A percentile compares a stretch with the other conserved stretches of the same genome.
These are phyloP conservation scores for Hippolais icterina DNA, from an alignment of 2,113 vertebrate genomes.

Conservation along the genomic window DNA sequence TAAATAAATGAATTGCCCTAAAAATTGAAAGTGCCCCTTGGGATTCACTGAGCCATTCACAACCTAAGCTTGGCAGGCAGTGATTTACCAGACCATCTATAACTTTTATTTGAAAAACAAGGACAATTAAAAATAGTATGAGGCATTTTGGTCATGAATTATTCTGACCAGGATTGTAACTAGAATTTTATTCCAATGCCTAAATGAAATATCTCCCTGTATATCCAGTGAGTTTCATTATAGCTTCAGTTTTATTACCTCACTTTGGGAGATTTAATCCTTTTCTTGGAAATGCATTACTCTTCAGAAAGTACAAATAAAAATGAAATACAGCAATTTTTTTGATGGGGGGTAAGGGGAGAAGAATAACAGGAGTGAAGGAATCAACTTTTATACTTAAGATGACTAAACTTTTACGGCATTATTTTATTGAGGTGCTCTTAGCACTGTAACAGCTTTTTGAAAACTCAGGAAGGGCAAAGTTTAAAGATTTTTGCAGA, in stretches of 20 bases:
- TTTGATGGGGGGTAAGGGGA: not conserved
- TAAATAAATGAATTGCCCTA: conserved; percentile 53
- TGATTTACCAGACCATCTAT: conserved; percentile 40
- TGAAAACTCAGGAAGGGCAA: not conserved
- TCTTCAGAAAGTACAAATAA: conserved; percentile 51
- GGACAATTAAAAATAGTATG: conserved; percentile 61
- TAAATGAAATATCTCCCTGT: conserved; percentile 54
- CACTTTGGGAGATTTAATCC: conserved; percentile 49
- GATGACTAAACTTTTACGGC: not conserved
- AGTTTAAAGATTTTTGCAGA: not conserved
- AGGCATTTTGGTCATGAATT: conserved; percentile 53
- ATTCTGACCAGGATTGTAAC: conserved; percentile 55
- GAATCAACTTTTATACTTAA: not conserved
- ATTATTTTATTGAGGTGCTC: not conserved
- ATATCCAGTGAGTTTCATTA: conserved; percentile 55
- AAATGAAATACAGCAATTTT: conserved; percentile 15
- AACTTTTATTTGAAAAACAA: conserved; percentile 59
- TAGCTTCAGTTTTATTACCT: conserved; percentile 44
- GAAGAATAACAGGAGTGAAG: not conserved
- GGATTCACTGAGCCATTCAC: conserved; percentile 9
- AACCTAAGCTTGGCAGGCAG: not conserved
- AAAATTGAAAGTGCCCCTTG: conserved; percentile 12
- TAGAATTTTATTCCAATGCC: conserved; percentile 36
- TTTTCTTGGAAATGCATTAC: conserved; percentile 32
- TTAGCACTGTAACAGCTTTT: not conserved